Percentiles rank a stretch among this genome's conserved stretches.
Conservation (phyloP, 2,797 vertebrate genomes). For the Anas capensis region DNA sequence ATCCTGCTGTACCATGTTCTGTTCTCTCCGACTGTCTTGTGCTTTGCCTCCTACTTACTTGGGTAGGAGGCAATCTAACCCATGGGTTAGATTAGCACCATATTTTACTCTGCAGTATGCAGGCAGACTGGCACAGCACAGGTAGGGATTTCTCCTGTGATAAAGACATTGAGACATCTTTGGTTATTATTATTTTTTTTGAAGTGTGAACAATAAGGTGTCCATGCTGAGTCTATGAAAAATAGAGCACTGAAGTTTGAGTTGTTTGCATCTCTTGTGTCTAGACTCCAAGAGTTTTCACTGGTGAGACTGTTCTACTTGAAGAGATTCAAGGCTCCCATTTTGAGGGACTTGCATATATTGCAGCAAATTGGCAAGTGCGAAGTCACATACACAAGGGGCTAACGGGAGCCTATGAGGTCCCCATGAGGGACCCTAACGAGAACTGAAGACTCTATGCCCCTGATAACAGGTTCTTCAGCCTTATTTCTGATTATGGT, state of each 20-base stretch:
- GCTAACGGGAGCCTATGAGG: background rate
- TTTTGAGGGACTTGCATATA: background rate
- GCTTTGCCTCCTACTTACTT: background rate
- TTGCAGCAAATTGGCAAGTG: background rate
- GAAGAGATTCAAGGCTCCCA: background rate
- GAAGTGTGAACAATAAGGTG: background rate
- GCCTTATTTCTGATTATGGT: rapidly evolving
- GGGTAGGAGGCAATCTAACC: no score
- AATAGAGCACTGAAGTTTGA: background rate
- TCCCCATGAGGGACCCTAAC: background rate
- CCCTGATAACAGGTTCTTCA: background rate
- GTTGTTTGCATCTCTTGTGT: background rate
- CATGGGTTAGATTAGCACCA: background rate
- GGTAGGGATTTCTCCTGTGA: background rate
- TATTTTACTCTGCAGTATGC: background rate
- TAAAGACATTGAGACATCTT: rapidly evolving
- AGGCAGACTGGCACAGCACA: background rate
- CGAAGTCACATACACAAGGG: background rate
- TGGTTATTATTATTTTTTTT: background rate
- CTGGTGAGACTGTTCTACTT: background rate
- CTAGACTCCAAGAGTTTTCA: background rate
- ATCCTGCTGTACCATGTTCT: background rate
- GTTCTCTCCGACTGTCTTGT: background rate
- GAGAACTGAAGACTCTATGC: background rate
- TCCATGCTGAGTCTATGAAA: background rate